Base-by-base conservation (phyloP, 2,797 vertebrate species). In the Acipenser transmontanus region DNA sequence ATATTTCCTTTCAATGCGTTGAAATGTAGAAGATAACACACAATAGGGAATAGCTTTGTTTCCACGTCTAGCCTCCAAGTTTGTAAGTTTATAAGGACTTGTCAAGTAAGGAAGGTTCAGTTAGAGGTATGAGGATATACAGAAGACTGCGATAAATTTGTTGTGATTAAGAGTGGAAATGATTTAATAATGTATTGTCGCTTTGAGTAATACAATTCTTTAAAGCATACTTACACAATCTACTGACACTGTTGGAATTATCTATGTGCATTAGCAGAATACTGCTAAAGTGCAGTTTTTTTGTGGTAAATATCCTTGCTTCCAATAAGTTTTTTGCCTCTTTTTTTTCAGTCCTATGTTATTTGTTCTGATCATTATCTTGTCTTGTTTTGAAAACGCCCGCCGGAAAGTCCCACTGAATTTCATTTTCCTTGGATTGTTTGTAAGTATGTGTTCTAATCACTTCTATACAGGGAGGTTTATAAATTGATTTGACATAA, bases 381-480 rank as follows among this genome's bases (percentile, higher is more conserved):
- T 95, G 67, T 79, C 86, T 68, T 94, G 91, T 77, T 94, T 88
- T 68, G 82, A 73, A 70, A 73, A 86, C 52, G 59, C 92, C 13
- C 86, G 88, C 6, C 87, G 91, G 63, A 84, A 70, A 76, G 89
- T 93, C 56, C 93, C 93, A 20, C 70, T 85, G 50, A 93, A 94
- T 80, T 91, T 91, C 76, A 84, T 95, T 63, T 84, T 92, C 65
- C 88, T 95, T 72, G 82, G 77, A 47, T 54, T 94, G 68, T 94
- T 95, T 88, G 93, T 96, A 87, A 93, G 93, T 93, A 76, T 60
- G 34, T 34, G 34, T 34, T 34, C 34, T 34, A 4, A 34, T 34
- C 34, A 34, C 4, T 34, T 34, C 20, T 34, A 4, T 34, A 34
- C 20, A 34, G 20, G 20, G 20, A 34, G 20, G 20, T 34, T 34